These are phyloP conservation scores for Coronaproctus castanopsis DNA, from an alignment of 2,888 invertebrate species.

Conservation along the genomic window DNA sequence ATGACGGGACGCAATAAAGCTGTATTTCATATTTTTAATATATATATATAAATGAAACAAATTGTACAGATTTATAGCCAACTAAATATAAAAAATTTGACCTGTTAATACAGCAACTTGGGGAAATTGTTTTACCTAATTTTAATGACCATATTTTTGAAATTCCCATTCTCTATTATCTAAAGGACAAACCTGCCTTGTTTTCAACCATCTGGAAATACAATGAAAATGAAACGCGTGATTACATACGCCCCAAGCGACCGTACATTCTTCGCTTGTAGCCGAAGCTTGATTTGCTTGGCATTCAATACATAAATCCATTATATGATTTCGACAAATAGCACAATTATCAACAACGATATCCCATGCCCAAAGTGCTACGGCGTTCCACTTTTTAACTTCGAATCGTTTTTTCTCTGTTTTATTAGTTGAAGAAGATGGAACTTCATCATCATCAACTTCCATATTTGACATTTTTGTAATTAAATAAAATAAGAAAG, in stretches of 20 bases:
- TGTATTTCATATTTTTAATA: no score
- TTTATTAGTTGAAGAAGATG: constrained; percentile 69
- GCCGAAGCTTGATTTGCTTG: constrained; percentile 95
- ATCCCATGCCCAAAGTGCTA: constrained; percentile 98
- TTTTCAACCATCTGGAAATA: constrained; percentile 98
- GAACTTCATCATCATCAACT: constrained; percentile 78
- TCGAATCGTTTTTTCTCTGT: constrained; percentile 92
- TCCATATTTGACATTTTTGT: constrained; percentile 62
- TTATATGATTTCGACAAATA: constrained; percentile 97
- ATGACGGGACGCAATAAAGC: no score
- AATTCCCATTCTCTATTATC: constrained; percentile 99
- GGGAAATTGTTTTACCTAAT: no score
- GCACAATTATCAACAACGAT: constrained; percentile 99
- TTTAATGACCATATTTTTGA: constrained; percentile 56
- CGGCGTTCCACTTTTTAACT: constrained; percentile 99
- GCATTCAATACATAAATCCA: constrained; percentile 99
- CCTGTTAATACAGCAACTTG: no score
- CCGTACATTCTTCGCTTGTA: constrained; percentile 96
- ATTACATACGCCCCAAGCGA: constrained; percentile 99
- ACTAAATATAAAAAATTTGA: no score
- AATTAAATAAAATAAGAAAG: no score
- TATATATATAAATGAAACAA: no score
- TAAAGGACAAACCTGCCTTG: constrained; percentile 95
- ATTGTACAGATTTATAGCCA: no score
- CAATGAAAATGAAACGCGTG: constrained; percentile 99